Evolutionary conservation across 2,888 invertebrate species (phyloP), one percentile per base, ranked within the genome.

Genomic region (Tyria jacobaeae): DNA sequence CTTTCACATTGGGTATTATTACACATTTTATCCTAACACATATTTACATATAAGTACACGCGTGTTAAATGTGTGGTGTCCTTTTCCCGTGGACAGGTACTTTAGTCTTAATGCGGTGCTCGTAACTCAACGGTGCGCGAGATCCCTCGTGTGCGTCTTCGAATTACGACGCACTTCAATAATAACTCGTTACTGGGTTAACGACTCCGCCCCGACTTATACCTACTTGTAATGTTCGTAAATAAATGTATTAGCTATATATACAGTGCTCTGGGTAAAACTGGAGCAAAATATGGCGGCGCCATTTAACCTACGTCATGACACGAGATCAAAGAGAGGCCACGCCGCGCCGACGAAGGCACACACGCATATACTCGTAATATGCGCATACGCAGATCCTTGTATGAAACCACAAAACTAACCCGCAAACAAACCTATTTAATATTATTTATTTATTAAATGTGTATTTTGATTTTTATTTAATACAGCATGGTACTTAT

Each of bases 181-280:
- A 63, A 62, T 58, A 56, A 48, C 55, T 64, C 64, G 44, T 60
- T 55, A 53, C 44, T 51, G 62, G 60, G 65, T 71, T 50, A 64
- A 68, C 60, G 68, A 68, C 61, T 62, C 27, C 57, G 17, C 31
- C 49, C 12, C 25, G 21, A 37, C 56, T 17, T 25, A 5, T 50
- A 48, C 54, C 35, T 4, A 39, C 44, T 15, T n/a, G 9, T 27
- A 44, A 12, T 47, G 39, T 58, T 10, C 54, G 24, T 50, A 34
- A 24, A 21, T 4, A 25, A 25, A 27, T 44, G 25, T 47, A 48
- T 31, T n/a, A 17, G 27, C 14, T 25, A 34, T 39, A 24, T 35
- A 50, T 39, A 56, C 25, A 54, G 41, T 15, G 25, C 34, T 27
- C 27, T 50, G 44, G 49, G 37, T 35, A 37, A 47, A 59, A 57